Conservation (phyloP, 2,797 vertebrate species). For the Falco biarmicus region DNA sequence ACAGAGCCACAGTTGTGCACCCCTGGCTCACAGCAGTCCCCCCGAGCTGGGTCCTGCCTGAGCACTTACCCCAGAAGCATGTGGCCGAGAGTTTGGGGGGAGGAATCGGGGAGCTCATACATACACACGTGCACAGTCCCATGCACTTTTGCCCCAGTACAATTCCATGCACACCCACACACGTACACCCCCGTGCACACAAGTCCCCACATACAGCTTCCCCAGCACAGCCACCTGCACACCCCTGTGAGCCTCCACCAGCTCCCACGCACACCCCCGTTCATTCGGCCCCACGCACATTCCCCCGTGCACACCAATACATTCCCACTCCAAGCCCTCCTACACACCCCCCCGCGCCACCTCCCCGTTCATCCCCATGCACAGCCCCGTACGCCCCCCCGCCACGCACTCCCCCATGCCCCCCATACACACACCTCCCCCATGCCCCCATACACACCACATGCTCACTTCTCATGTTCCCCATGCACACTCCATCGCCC, state of each 20-base stretch:
- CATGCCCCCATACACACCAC: no score
- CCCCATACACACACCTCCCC: not conserved
- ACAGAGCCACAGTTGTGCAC: not conserved
- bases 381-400: no score
- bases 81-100: not conserved
- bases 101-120: accelerated
- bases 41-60: not conserved
- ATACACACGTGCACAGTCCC: accelerated
- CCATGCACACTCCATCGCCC: not conserved
- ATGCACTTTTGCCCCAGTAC: not conserved
- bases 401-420: no score
- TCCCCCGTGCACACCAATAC: not conserved
- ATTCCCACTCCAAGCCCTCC: no score
- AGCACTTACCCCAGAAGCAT: not conserved
- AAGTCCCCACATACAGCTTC: not conserved
- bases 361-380: no score
- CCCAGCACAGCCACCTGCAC: not conserved
- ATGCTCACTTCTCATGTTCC: not conserved
- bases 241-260: not conserved
- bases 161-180: no score
- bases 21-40: not conserved
- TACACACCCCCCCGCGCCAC: not conserved
- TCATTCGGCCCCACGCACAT: not conserved
- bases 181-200: accelerated
- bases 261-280: no score